Evolutionary conservation across 2,113 vertebrate genomes (phyloP).

Genomic region (Petroica traversi): DNA sequence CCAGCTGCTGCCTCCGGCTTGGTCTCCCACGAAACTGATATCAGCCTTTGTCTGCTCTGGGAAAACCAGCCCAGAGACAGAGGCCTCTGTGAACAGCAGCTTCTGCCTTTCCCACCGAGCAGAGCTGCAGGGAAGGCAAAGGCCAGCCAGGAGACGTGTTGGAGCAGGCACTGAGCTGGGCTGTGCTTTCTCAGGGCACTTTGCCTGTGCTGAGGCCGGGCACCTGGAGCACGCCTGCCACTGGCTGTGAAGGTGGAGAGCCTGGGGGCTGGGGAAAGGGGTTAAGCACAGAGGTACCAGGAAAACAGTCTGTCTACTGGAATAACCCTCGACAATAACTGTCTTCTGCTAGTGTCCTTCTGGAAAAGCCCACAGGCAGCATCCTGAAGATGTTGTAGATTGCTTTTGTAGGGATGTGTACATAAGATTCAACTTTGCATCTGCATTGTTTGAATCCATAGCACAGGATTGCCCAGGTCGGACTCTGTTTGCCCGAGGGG

Average conservation of each 20-base stretch:
- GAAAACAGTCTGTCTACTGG: not conserved
- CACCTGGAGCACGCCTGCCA: rapidly evolving
- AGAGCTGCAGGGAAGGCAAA: not conserved
- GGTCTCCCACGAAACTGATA: not conserved
- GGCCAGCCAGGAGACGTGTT: not conserved
- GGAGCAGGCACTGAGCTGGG: not conserved
- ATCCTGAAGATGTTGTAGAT: not conserved
- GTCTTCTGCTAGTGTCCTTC: not conserved
- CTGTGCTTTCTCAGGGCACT: not conserved
- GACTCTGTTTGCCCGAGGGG: not conserved
- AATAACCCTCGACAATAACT: not conserved
- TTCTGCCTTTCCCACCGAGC: not conserved
- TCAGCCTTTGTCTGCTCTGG: not conserved
- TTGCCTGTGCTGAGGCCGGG: rapidly evolving
- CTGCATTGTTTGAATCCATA: rapidly evolving
- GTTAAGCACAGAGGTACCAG: not conserved
- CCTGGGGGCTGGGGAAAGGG: not conserved
- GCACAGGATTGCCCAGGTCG: rapidly evolving
- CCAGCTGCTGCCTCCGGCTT: not conserved
- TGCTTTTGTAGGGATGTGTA: not conserved
- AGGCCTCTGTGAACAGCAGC: not conserved
- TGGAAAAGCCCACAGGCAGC: not conserved
- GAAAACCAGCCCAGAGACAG: not conserved
- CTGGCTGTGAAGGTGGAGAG: not conserved
- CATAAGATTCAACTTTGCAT: rapidly evolving